A percentile compares a stretch with the other conserved stretches of the same genome.
Evolutionary conservation across 2,113 vertebrate genomes (phyloP).

Genomic region (Myanophis thanlyinensis): DNA sequence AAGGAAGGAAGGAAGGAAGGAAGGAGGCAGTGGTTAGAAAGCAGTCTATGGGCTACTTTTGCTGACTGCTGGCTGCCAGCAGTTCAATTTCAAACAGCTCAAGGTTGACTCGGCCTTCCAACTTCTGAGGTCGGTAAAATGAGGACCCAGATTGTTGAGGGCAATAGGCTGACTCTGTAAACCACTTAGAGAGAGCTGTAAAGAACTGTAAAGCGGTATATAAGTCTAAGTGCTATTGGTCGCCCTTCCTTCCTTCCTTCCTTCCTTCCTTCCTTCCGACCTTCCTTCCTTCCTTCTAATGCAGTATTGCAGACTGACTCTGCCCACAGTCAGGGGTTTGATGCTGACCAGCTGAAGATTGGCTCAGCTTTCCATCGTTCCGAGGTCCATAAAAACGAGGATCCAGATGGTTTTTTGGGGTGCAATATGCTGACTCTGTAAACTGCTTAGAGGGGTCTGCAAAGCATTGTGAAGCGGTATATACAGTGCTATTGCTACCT

Average conservation of each 20-base stretch:
- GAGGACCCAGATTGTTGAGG: neutral
- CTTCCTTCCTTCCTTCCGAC: too few relatives aligned
- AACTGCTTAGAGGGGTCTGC: neutral
- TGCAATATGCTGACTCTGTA: neutral
- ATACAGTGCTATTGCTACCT: neutral
- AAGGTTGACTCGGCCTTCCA: neutral
- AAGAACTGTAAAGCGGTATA: neutral
- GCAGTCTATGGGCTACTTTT: neutral
- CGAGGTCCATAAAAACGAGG: neutral
- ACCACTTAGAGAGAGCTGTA: accelerated
- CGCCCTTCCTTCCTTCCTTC: too few relatives aligned
- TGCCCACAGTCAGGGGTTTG: neutral
- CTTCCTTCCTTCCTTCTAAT: too few relatives aligned
- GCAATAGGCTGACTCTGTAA: neutral
- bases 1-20: too few relatives aligned
- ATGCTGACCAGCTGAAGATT: neutral
- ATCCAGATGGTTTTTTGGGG: neutral
- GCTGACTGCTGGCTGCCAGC: neutral
- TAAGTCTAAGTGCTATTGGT: neutral
- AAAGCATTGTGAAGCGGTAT: too few relatives aligned
- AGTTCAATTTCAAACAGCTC: neutral
- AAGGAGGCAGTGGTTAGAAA: too few relatives aligned
- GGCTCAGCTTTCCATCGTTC: neutral
- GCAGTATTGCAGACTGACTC: too few relatives aligned
- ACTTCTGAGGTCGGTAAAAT: neutral